These are phyloP conservation scores for Lontra canadensis DNA, from an alignment of 2,113 vertebrate species.

Conservation along the genomic window DNA sequence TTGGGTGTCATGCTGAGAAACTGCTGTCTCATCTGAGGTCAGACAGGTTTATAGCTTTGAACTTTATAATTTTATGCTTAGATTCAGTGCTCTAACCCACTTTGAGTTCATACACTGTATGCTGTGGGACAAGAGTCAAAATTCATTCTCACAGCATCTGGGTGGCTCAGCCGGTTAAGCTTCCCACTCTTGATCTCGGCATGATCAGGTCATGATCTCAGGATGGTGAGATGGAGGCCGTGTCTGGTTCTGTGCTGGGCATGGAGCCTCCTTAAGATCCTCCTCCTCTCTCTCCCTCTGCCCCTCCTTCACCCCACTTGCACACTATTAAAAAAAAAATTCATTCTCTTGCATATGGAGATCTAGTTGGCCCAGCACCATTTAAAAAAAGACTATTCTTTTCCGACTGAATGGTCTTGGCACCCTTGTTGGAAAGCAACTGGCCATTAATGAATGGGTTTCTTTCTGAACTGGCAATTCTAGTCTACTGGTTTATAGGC, in stretches of 20 bases:
- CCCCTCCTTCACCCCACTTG: background rate
- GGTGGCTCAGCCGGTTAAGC: background rate
- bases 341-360: background rate
- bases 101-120: background rate
- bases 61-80: background rate
- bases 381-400: background rate
- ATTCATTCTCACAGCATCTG: background rate
- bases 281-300: background rate
- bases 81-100: background rate
- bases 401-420: background rate
- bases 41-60: background rate
- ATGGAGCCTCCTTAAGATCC: background rate
- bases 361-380: background rate
- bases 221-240: background rate
- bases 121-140: background rate
- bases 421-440: background rate
- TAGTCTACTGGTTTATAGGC: background rate
- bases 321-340: background rate
- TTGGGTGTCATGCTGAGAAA: background rate
- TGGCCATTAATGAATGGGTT: background rate
- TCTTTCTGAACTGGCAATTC: background rate
- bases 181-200: background rate
- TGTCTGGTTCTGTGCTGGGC: background rate
- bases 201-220: background rate
- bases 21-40: background rate